phyloP scores from a whole-genome alignment of 2,888 invertebrate genomes.

The Acleris emargana region DNA sequence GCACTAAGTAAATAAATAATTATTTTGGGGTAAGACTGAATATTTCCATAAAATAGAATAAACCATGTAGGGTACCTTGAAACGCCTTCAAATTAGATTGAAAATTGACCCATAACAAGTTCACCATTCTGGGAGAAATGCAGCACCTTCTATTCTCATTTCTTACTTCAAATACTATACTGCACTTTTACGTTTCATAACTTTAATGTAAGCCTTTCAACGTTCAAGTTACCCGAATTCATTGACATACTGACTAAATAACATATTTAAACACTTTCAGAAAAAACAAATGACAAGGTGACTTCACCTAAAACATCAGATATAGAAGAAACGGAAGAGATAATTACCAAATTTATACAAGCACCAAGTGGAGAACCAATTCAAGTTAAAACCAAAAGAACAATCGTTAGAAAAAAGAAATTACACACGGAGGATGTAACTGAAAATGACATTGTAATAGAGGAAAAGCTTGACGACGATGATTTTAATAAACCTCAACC shows the following conservation, averaged over 20 bases:
- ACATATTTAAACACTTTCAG: constrained; percentile 53
- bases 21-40: too few species aligned
- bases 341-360: constrained; percentile 83
- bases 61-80: too few species aligned
- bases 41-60: too few species aligned
- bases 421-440: constrained; percentile 43
- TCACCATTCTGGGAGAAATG: too few species aligned
- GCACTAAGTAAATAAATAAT: too few species aligned
- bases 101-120: too few species aligned
- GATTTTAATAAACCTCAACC: constrained; percentile 41
- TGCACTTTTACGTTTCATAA: too few species aligned
- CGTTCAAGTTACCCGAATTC: too few species aligned
- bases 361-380: constrained; percentile 78
- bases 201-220: too few species aligned
- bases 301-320: constrained; percentile 69
- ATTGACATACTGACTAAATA: not conserved
- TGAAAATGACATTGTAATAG: constrained; percentile 79
- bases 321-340: constrained; percentile 84
- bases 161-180: too few species aligned
- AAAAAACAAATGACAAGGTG: constrained; percentile 46
- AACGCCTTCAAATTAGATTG: too few species aligned
- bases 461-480: constrained; percentile 76
- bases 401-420: constrained; percentile 76
- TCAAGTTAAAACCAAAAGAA: constrained; percentile 83
- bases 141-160: too few species aligned